Evolutionary conservation across 2,113 vertebrate species (phyloP).

Genomic region (Pteruthius melanotis): DNA sequence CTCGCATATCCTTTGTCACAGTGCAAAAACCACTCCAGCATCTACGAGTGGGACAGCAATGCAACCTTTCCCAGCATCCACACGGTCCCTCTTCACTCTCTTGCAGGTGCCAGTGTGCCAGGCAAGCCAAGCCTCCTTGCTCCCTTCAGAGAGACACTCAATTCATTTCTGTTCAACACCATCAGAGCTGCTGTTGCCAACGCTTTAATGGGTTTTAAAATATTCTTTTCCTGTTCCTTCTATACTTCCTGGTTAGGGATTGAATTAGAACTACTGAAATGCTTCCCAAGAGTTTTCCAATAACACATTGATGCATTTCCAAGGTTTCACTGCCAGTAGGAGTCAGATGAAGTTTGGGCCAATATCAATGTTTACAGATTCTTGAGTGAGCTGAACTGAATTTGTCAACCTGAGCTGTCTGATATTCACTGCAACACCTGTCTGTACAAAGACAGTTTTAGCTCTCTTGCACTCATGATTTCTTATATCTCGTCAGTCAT

Average conservation of each 20-base stretch:
- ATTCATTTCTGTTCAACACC: neutral
- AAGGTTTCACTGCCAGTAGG: neutral
- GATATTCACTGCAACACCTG: neutral
- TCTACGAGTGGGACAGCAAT: neutral
- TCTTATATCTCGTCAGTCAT: neutral
- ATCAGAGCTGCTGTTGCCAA: neutral
- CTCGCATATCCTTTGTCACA: neutral
- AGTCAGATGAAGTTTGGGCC: neutral
- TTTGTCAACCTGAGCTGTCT: conserved; percentile 20
- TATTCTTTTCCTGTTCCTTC: neutral
- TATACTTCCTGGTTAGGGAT: neutral
- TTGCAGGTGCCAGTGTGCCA: fast-evolving
- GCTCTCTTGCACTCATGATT: neutral
- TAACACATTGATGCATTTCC: neutral
- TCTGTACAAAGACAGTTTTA: conserved; percentile 6
- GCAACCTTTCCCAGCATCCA: neutral
- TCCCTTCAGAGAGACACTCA: neutral
- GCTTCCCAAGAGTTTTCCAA: neutral
- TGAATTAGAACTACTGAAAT: neutral
- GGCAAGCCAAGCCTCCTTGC: neutral
- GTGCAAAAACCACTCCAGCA: neutral
- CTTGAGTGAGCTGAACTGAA: conserved; percentile 35
- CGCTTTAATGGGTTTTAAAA: neutral
- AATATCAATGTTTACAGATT: conserved; percentile 27
- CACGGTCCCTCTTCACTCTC: fast-evolving